Evolutionary conservation across 1,140 invertebrate genomes (phyloP), one percentile per base, ranked within the genome.

Genomic region (Stegodyphus dumicola): DNA sequence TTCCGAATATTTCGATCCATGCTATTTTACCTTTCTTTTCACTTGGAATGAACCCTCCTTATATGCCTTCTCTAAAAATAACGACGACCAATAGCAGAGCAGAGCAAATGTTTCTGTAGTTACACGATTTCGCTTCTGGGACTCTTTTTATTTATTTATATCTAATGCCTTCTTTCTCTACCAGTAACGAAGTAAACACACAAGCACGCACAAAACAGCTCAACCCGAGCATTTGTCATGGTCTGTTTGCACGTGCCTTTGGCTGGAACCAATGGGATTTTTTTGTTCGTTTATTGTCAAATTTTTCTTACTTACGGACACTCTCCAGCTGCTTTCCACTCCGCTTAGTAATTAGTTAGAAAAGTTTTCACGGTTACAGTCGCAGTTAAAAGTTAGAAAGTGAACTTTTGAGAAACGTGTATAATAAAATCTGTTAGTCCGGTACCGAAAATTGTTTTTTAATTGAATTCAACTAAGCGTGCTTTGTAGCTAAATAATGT

Each of bases 71-170:
- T 66, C 60, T 67, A 83, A 75, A 83, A 83, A 83, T 75, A 83
- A 83, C 78, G 67, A 73, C 78, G 48, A 54, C 73, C 67, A 80
- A 80, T 73, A 11, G 65, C 64, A 11, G 15, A 51, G 54, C 67
- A 69, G 33, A 33, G 78, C 53, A 80, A 80, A 51, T 7, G 17
- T n/a, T 65, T 65, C 51, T 17, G 7, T 66, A 74, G 80, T 64
- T 83, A 83, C 80, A 83, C 80, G 80, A 71, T 83, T 83, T 75
- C 60, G 54, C 80, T 83, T 83, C 73, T 83, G 49, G 66, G 49
- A 75, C 18, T 15, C 53, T 15, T 74, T 75, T 83, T 83, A 83
- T 83, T 83, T 83, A 83, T 83, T 83, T 83, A 83, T 67, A 83
- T 83, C 80, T 71, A 83, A 83, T 80, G 73, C 51, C 52, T 75